Percentiles rank a stretch among this genome's conserved stretches.
phyloP scores from a whole-genome alignment of 2,797 vertebrate species.

The Setipinna tenuifilis region DNA sequence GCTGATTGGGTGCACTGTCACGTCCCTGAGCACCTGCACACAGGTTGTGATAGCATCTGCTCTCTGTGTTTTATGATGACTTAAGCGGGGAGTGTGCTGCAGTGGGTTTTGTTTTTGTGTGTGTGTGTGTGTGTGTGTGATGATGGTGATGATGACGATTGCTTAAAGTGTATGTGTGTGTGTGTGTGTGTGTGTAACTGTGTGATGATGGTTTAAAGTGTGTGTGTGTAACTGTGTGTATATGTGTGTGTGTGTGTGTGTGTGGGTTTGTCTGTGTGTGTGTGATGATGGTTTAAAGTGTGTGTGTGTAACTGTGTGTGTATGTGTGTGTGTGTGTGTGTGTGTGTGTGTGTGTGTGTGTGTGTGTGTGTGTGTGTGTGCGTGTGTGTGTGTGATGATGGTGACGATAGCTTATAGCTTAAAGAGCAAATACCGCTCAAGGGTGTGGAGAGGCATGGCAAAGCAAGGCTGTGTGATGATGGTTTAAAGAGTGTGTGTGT shows the following conservation, averaged over 20 bases:
- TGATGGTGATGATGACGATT: too few relatives aligned
- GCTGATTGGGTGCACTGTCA: background rate
- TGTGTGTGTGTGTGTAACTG: background rate
- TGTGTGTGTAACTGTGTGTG: background rate
- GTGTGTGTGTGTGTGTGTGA: too few relatives aligned
- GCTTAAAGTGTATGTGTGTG: too few relatives aligned
- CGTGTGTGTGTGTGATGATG: too few relatives aligned
- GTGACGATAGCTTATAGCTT: too few relatives aligned
- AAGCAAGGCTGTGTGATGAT: too few relatives aligned
- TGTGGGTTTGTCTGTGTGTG: background rate
- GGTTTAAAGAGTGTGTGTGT: constrained; percentile 3
- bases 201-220: background rate
- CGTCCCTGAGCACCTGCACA: background rate
- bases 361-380: too few relatives aligned
- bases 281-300: background rate
- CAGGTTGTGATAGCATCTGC: background rate
- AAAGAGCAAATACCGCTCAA: too few relatives aligned
- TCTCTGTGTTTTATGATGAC: background rate
- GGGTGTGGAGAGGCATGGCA: too few relatives aligned
- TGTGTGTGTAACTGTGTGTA: background rate
- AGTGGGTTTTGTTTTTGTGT: background rate
- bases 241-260: background rate
- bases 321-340: background rate
- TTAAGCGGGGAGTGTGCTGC: background rate
- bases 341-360: too few relatives aligned